phyloP scores from a whole-genome alignment of 2,888 invertebrate genomes.

The Microctonus hyperodae region DNA sequence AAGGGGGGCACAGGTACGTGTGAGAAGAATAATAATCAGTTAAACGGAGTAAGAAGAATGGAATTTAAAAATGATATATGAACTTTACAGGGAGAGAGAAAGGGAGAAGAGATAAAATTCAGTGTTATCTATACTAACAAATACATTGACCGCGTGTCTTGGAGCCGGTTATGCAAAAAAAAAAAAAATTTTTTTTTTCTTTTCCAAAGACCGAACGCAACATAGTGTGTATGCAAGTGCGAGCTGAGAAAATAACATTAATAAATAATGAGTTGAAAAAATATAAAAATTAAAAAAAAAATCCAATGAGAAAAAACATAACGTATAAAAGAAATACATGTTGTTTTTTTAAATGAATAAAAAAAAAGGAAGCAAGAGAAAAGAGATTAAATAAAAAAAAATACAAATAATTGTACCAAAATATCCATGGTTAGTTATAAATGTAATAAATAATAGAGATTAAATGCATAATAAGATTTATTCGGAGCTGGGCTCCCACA shows the following conservation, averaged over 20 bases:
- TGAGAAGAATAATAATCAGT: not conserved
- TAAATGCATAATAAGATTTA: constrained; percentile 60
- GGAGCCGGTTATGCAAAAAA: constrained; percentile 47
- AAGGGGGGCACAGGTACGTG: constrained; percentile 32
- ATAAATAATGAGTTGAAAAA: constrained; percentile 41
- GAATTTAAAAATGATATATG: constrained; percentile 16
- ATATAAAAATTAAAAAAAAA: constrained; percentile 27
- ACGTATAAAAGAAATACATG: constrained; percentile 36
- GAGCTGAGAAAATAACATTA: constrained; percentile 42
- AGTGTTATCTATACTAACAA: constrained; percentile 16
- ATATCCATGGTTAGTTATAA: constrained; percentile 62
- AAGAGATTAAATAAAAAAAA: constrained; percentile 49
- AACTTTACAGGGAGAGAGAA: constrained; percentile 7
- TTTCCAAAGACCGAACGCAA: constrained; percentile 49
- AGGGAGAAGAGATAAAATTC: not conserved
- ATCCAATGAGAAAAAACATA: constrained; percentile 31
- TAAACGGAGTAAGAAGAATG: not conserved
- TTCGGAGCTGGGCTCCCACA: constrained; percentile 62
- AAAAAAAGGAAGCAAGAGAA: constrained; percentile 46
- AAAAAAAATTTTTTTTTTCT: constrained; percentile 38
- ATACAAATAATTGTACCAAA: constrained; percentile 61
- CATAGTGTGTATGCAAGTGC: constrained; percentile 37
- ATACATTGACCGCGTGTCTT: constrained; percentile 48
- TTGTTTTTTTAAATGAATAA: constrained; percentile 44
- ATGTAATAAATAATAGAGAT: constrained; percentile 61